phyloP scores from a whole-genome alignment of 2,113 vertebrate genomes.

The Esox niger region DNA sequence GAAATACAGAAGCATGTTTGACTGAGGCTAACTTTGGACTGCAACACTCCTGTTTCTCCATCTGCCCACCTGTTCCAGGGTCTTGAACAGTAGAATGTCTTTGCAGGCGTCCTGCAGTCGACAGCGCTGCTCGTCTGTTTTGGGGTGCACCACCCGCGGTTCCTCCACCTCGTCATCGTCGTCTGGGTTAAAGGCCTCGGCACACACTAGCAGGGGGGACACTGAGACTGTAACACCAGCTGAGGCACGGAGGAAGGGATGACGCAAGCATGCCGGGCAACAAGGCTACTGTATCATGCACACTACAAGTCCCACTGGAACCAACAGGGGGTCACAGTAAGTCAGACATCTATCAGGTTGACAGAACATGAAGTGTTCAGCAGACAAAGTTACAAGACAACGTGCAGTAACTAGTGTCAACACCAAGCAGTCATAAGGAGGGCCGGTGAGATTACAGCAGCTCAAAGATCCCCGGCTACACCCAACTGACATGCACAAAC shows the following conservation, averaged over 20 bases:
- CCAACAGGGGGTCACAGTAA: not conserved
- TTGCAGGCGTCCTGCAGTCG: slow-evolving; percentile 95
- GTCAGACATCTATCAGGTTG: not conserved
- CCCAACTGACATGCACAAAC: not conserved
- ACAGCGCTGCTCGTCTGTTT: slow-evolving; percentile 94
- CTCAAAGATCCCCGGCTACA: not conserved
- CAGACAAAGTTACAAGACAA: not conserved
- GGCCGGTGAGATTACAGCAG: not conserved
- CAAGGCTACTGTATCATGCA: not conserved
- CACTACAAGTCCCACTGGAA: too few relatives aligned
- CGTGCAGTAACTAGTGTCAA: not conserved
- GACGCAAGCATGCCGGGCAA: not conserved
- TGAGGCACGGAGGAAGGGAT: not conserved
- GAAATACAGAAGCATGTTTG: not conserved
- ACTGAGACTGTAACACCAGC: not conserved
- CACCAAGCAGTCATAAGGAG: not conserved
- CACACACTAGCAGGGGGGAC: slow-evolving; percentile 82
- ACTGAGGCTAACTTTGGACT: not conserved
- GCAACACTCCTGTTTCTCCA: not conserved
- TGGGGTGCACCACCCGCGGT: slow-evolving; percentile 92
- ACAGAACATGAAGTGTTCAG: not conserved
- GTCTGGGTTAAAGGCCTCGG: slow-evolving; percentile 94
- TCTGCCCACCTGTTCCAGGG: slow-evolving; percentile 88
- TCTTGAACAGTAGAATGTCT: slow-evolving; percentile 98
- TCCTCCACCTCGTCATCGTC: slow-evolving; percentile 97